Conservation (phyloP, 2,888 invertebrate genomes). For the Pharmacophagus antenor region DNA sequence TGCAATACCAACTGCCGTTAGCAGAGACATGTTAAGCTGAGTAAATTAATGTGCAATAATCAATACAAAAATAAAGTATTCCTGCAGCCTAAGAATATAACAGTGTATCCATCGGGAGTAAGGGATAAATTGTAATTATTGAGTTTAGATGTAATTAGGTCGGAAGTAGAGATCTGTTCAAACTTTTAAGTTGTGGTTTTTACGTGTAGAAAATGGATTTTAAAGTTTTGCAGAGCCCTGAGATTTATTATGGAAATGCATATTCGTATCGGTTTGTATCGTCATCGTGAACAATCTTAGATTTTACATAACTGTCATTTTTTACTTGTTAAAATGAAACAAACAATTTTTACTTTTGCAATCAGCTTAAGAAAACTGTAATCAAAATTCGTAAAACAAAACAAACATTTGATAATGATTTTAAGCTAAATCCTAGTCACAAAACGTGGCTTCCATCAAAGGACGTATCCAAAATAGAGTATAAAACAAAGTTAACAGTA, state of each 20-base stretch:
- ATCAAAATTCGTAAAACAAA: neutral
- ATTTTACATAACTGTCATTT: neutral
- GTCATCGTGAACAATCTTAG: neutral
- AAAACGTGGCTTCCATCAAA: neutral
- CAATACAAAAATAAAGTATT: neutral
- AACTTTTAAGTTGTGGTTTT: too few relatives aligned
- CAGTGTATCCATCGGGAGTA: neutral
- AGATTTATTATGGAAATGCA: constrained; percentile 8
- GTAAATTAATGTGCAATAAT: too few relatives aligned
- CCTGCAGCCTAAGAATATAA: neutral
- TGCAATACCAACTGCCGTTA: neutral
- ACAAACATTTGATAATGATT: neutral
- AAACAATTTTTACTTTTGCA: too few relatives aligned
- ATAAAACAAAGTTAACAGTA: neutral
- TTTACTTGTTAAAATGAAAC: too few relatives aligned
- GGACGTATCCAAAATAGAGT: neutral
- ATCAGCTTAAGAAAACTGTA: neutral
- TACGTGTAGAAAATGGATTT: too few relatives aligned
- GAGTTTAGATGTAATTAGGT: neutral
- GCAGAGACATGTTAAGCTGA: neutral
- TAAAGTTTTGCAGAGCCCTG: too few relatives aligned
- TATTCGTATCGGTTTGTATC: neutral
- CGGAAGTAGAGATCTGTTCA: neutral
- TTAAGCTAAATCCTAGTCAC: neutral
- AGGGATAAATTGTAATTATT: neutral